Evolutionary conservation across 2,113 vertebrate genomes (phyloP).

Genomic region (Marmota flaviventris): DNA sequence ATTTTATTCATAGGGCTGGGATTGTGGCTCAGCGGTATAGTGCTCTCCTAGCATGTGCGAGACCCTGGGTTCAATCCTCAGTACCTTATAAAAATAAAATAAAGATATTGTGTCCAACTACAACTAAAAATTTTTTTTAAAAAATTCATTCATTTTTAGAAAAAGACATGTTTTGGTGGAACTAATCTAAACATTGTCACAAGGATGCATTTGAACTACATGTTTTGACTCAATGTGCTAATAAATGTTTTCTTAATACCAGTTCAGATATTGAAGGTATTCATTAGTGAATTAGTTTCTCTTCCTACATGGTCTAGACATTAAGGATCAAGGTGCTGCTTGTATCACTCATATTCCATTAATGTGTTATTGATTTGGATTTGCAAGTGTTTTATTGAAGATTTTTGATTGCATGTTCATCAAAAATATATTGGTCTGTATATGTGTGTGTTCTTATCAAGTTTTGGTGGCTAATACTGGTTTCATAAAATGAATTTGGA

Average conservation of each 20-base stretch:
- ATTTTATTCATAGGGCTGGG: background rate
- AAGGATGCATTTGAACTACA: background rate
- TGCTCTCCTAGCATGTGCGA: no score
- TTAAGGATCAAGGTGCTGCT: background rate
- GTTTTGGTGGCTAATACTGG: no score
- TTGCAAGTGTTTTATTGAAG: background rate
- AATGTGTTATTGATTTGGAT: background rate
- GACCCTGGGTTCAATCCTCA: no score
- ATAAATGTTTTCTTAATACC: background rate
- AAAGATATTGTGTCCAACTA: no score
- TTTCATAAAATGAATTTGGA: no score
- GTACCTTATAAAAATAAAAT: no score
- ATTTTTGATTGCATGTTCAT: background rate
- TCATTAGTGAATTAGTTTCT: background rate
- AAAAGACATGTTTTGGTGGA: background rate
- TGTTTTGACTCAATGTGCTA: background rate
- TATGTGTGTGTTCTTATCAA: no score
- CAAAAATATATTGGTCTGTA: no score
- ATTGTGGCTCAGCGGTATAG: no score
- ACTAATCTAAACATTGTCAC: background rate
- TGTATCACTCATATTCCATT: background rate
- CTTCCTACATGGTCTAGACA: background rate
- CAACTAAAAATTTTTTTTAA: background rate
- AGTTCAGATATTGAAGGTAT: background rate
- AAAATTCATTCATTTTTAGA: conserved; percentile 24